Evolutionary conservation across 1,140 invertebrate genomes (phyloP).

Genomic region (Ridgeia piscesae): DNA sequence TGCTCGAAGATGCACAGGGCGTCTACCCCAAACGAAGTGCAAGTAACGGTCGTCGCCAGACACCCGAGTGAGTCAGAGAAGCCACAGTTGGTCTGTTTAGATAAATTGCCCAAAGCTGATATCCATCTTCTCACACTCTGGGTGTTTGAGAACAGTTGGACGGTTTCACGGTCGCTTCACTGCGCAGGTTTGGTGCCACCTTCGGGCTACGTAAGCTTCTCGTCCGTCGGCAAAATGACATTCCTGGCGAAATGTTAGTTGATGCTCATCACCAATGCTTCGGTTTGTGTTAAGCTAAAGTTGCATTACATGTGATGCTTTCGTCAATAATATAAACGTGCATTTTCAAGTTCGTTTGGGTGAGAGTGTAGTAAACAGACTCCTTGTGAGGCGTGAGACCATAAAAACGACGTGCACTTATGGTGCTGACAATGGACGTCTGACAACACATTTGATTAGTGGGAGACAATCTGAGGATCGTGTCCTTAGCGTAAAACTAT

Average conservation of each 20-base stretch:
- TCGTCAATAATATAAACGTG: not conserved
- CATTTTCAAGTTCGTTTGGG: no score
- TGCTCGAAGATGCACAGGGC: not conserved
- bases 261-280: not conserved
- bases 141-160: not conserved
- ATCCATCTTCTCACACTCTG: not conserved
- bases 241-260: not conserved
- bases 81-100: not conserved
- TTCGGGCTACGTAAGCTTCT: not conserved
- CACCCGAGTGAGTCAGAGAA: not conserved
- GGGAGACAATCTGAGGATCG: not conserved
- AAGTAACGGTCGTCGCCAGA: not conserved
- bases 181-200: not conserved
- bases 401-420: not conserved
- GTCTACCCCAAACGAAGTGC: not conserved
- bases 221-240: not conserved
- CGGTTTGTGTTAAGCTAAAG: not conserved
- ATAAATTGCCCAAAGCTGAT: not conserved
- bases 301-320: not conserved
- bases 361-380: no score
- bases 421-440: not conserved
- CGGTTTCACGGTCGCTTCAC: not conserved
- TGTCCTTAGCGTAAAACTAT: not conserved
- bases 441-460: no score
- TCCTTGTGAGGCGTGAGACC: not conserved